phyloP scores from a whole-genome alignment of 2,888 invertebrate genomes.

The Odontothrips loti region DNA sequence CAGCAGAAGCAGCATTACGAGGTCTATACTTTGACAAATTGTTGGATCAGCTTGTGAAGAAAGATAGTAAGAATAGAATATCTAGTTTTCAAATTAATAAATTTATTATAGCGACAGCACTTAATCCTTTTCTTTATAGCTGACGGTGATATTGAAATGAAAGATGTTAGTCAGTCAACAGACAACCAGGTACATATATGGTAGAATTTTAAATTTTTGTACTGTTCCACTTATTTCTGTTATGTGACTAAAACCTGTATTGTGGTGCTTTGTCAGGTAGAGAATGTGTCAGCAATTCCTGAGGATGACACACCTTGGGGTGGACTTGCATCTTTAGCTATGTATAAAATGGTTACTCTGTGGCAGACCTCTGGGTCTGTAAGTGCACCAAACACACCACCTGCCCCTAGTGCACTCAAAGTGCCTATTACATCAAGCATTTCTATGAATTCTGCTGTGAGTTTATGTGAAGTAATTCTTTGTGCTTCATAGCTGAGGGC shows the following conservation, averaged over 20 bases:
- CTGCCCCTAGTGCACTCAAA: too few species aligned
- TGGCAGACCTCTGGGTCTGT: background rate
- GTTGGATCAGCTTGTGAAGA: background rate
- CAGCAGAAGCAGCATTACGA: background rate
- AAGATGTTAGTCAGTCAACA: background rate
- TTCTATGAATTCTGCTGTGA: too few species aligned
- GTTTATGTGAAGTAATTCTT: too few species aligned
- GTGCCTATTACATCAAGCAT: too few species aligned
- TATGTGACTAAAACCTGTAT: background rate
- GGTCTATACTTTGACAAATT: background rate
- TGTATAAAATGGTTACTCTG: background rate
- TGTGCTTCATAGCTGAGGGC: too few species aligned
- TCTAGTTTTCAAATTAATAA: background rate
- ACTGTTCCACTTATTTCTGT: background rate
- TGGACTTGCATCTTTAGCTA: background rate
- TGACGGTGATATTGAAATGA: background rate
- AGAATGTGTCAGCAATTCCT: background rate
- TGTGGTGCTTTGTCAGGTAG: background rate
- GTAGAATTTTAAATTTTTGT: background rate
- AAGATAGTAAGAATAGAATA: background rate
- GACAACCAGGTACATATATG: background rate
- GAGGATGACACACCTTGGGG: constrained; percentile 1
- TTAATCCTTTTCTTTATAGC: background rate
- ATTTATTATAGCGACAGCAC: background rate
- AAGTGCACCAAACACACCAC: too few species aligned